Evolutionary conservation across 2,888 invertebrate genomes (phyloP).

Genomic region (Cheilosia pagana): DNA sequence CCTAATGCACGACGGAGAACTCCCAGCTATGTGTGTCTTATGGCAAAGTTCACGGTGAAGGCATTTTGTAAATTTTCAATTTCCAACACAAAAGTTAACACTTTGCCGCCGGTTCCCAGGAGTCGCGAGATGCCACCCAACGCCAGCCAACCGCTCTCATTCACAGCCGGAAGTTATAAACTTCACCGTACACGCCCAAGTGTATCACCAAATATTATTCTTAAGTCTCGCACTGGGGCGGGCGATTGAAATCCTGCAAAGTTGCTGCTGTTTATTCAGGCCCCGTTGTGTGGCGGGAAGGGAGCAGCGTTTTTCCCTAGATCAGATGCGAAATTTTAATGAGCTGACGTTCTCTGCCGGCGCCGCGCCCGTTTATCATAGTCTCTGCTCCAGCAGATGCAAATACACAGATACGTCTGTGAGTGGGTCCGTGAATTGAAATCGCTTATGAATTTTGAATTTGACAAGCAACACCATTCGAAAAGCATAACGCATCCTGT

Average conservation of each 20-base stretch:
- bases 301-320: conserved; percentile 2
- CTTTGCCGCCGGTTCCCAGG: conserved; percentile 30
- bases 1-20: conserved; percentile 4
- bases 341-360: conserved; percentile 33
- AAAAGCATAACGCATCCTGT: conserved; percentile 43
- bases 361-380: conserved; percentile 6
- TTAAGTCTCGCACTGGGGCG: conserved; percentile 32
- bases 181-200: conserved; percentile 41
- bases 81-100: conserved; percentile 62
- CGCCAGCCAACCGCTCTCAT: conserved; percentile 19
- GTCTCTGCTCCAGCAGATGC: conserved; percentile 7
- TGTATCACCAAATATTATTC: conserved; percentile 61
- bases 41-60: conserved; percentile 60
- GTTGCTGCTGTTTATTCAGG: conserved; percentile 51
- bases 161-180: conserved; percentile 64
- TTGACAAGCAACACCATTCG: conserved; percentile 52
- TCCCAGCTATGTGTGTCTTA: conserved; percentile 30
- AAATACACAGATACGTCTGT: background rate
- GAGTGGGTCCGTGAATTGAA: conserved; percentile 54
- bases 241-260: conserved; percentile 43
- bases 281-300: background rate
- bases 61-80: conserved; percentile 70
- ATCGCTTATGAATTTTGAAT: conserved; percentile 70
- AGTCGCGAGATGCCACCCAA: background rate
- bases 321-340: conserved; percentile 65